phyloP scores from a whole-genome alignment of 2,888 invertebrate genomes.

The Tridacna gigas region DNA sequence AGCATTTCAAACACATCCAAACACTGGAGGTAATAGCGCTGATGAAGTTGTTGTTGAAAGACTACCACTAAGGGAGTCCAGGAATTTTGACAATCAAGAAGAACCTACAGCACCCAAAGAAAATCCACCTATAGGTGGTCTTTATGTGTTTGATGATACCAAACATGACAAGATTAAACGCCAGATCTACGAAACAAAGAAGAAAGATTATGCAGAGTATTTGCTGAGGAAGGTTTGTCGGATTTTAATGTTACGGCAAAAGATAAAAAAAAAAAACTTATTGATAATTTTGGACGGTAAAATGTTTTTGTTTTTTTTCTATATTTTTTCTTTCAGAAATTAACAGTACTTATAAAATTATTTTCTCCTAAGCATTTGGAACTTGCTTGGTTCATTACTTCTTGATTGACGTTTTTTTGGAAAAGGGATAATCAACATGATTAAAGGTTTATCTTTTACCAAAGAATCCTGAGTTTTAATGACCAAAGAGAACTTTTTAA shows the following conservation, averaged over 20 bases:
- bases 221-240: slow-evolving; percentile 21
- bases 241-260: neutral
- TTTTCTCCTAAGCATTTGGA: too few species aligned
- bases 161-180: slow-evolving; percentile 7
- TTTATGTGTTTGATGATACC: slow-evolving; percentile 24
- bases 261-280: neutral
- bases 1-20: slow-evolving; percentile 9
- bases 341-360: too few species aligned
- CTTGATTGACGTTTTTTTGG: too few species aligned
- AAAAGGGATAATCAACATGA: too few species aligned
- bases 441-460: too few species aligned
- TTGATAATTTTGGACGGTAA: neutral
- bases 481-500: too few species aligned
- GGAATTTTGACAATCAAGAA: neutral
- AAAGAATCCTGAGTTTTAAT: too few species aligned
- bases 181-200: slow-evolving; percentile 1
- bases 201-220: slow-evolving; percentile 13
- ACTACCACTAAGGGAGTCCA: neutral
- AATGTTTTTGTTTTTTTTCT: neutral
- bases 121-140: slow-evolving; percentile 9
- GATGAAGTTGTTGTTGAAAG: neutral
- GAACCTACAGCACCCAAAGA: neutral
- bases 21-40: neutral
- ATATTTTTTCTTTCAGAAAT: too few species aligned
- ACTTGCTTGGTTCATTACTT: too few species aligned